Conservation (phyloP, 1,140 invertebrate species). For the Adelges cooleyi region DNA sequence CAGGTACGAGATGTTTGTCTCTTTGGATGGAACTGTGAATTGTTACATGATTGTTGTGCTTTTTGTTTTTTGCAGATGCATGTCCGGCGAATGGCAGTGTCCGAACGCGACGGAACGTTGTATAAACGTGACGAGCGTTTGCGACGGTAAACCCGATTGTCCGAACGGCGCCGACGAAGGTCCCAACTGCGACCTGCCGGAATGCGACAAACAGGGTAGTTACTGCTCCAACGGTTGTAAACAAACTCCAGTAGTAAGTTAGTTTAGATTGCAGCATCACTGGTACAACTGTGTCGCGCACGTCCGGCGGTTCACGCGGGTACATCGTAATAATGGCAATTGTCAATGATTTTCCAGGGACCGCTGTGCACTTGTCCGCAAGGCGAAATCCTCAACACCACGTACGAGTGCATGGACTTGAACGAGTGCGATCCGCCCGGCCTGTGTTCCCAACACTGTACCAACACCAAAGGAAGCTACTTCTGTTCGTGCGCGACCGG, state of each 20-base stretch:
- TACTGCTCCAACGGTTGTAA: constrained; percentile 78
- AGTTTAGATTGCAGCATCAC: constrained; percentile 5
- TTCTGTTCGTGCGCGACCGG: constrained; percentile 72
- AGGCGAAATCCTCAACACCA: constrained; percentile 53
- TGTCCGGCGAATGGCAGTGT: constrained; percentile 68
- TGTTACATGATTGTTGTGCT: background rate
- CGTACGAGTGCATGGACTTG: constrained; percentile 62
- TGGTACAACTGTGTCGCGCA: background rate
- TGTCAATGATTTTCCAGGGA: constrained; percentile 43
- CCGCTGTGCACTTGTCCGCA: constrained; percentile 76
- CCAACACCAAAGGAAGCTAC: constrained; percentile 76
- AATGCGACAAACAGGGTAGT: constrained; percentile 55
- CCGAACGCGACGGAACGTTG: constrained; percentile 64
- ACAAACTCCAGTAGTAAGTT: constrained; percentile 67
- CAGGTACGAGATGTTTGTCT: constrained; percentile 32
- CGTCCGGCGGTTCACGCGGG: background rate
- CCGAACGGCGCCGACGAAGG: constrained; percentile 89
- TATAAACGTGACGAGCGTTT: constrained; percentile 66
- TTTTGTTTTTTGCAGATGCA: constrained; percentile 49
- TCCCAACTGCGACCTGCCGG: constrained; percentile 62
- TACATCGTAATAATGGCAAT: background rate
- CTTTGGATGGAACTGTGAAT: background rate
- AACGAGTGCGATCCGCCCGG: constrained; percentile 85
- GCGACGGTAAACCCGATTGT: constrained; percentile 74
- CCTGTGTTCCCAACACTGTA: constrained; percentile 78